Base-by-base conservation (phyloP, 2,888 invertebrate genomes). In the Oscheius sp. region DNA sequence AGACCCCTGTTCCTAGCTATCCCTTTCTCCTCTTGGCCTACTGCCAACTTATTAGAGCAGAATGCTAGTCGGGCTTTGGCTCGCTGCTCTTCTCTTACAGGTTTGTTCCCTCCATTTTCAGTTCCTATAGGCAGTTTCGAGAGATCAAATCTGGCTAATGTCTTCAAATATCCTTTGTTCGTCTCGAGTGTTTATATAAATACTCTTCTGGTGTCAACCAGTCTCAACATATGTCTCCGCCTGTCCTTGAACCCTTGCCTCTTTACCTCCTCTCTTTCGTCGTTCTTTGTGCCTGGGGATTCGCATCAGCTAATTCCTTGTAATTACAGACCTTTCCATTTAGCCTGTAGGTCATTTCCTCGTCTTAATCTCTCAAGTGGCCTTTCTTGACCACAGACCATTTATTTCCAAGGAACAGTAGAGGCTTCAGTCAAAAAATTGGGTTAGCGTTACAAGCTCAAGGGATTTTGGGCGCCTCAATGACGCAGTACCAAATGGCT, bases 31-130 rank as follows among this genome's bases (percentile, higher is more conserved):
- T 37, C 68, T 68, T 68, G 68, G 68, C 68, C 68, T 68, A 68
- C 68, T 53, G 68, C 68, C 68, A 68, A 68, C 55, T 33, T 48
- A 53, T 68, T 68, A 53, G 33, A 60, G 60, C 63, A 68, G 51
- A 35, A 68, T 68, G 68, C 29, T 53, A 68, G 68, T 35, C 68
- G 21, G 33, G 53, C 55, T 68, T 53, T 68, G 68, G 68, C 68
- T 68, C 68, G 33, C 35, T 35, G 37, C 55, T 55, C 37, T 68
- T n/a, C 21, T 53, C 10, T 53, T 53, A 53, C 63, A 63, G 63
- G 63, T 63, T 3, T 13, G 63, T 21, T 21, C 29, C 4, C 11
- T 68, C 21, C 35, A 5, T 48, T 48, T 48, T 47, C 11, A 60
- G 9, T 42, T 7, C 13, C 32, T 21, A 9, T 21, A 55, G 2